Conservation (phyloP, 2,113 vertebrate species). For the Carassius auratus region DNA sequence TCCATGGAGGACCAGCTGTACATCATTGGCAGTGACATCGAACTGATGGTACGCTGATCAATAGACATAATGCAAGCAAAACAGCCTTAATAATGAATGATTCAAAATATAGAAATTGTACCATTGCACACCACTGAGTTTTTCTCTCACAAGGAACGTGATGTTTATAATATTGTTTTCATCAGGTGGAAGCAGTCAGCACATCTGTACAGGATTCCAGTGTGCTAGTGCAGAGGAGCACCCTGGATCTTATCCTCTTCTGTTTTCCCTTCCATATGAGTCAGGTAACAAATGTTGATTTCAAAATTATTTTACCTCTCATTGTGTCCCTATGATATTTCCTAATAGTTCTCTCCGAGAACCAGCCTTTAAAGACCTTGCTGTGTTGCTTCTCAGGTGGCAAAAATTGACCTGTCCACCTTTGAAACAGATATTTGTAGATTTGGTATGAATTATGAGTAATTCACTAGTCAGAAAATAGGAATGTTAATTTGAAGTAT, state of each 20-base stretch:
- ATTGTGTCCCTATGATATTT: not conserved
- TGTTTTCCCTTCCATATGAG: slow-evolving; percentile 99
- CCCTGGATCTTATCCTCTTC: slow-evolving; percentile 96
- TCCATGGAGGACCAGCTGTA: slow-evolving; percentile 99
- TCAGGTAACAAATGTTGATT: slow-evolving; percentile 78
- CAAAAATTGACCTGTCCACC: not conserved
- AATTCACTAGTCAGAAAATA: not conserved
- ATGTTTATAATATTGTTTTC: slow-evolving; percentile 23
- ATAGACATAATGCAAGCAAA: not conserved
- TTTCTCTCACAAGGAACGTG: too few relatives aligned
- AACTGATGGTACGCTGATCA: slow-evolving; percentile 88
- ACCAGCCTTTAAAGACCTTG: not conserved
- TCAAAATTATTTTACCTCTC: not conserved
- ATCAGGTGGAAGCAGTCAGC: slow-evolving; percentile 96
- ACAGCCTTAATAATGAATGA: not conserved
- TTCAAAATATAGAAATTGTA: not conserved
- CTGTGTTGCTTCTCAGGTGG: not conserved
- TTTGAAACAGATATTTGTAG: not conserved
- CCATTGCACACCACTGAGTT: too few relatives aligned
- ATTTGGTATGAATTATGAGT: not conserved
- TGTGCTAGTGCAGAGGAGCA: slow-evolving; percentile 97
- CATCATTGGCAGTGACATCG: slow-evolving; percentile 97
- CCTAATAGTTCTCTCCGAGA: not conserved
- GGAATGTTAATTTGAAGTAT: not conserved
- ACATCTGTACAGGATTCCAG: slow-evolving; percentile 98